Base-by-base conservation (phyloP, 1,140 invertebrate genomes). In the Macrobrachium rosenbergii region DNA sequence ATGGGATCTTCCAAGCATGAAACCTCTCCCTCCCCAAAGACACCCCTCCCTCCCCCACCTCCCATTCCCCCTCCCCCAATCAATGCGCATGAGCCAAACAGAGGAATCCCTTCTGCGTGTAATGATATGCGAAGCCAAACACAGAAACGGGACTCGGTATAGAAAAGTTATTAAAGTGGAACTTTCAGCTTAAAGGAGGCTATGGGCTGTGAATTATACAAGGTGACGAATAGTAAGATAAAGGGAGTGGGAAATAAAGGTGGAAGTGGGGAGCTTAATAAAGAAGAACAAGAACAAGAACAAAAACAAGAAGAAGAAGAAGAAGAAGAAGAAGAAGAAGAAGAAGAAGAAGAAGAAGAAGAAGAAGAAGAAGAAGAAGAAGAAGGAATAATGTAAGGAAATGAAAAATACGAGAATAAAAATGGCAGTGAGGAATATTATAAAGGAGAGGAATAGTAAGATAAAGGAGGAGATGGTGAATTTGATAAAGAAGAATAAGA, bases 51-150 rank as follows among this genome's bases (percentile, higher is more conserved):
- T 37, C n/a, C 73, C 58, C 37, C 62, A 3, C 59, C 52, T 60
- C 58, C 52, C 62, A 19, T 63, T 64, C n/a, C 79, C 19, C 28
- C 5, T n/a, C 23, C 60, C 43, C 79, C 60, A 19, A 77, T 21
- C 75, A 84, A 84, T 72, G 77, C 52, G 37, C 63, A 62, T 63
- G 82, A 72, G 73, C 67, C 69, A 78, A 78, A 84, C 73, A 84
- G 60, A 84, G 64, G 78, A 75, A 37, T 37, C 28, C 28, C 78
- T 62, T 64, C 28, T 77, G 73, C 52, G 73, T 64, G 82, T 78
- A 78, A 84, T 84, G 82, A 84, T 67, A 77, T 84, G 82, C 82
- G 58, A 78, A 83, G 59, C 37, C 82, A 84, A 84, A 84, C 60
- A 83, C 58, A 62, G 60, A 77, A 84, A 77, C 75, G 73, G 82